A percentile compares a stretch with the other conserved stretches of the same genome.
Conservation (phyloP, 2,888 invertebrate genomes). For the Phorcus lineatus region DNA sequence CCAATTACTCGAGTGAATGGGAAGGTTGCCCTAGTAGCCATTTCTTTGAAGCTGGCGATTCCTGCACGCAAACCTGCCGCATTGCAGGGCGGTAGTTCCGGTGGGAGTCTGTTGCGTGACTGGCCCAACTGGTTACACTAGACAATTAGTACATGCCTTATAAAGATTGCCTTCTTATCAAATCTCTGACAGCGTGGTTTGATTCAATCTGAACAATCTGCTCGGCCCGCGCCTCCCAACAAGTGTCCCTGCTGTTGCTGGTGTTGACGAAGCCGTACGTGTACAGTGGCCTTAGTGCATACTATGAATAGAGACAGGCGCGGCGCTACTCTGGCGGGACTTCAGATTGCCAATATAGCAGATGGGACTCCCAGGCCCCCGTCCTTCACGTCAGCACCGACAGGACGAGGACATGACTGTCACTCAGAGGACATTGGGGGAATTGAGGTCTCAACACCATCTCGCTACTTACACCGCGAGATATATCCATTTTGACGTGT, state of each 20-base stretch:
- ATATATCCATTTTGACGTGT: neutral
- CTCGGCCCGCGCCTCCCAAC: neutral
- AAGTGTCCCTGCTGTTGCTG: conserved; percentile 7
- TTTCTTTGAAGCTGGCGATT: neutral
- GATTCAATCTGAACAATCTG: conserved; percentile 14
- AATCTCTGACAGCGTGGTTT: neutral
- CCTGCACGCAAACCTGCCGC: neutral
- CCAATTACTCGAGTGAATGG: conserved; percentile 10
- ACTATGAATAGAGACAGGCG: neutral
- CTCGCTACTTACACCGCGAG: neutral
- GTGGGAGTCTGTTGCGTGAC: neutral
- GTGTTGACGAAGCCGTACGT: neutral
- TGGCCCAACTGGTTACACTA: neutral
- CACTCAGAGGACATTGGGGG: neutral
- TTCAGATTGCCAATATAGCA: conserved; percentile 4
- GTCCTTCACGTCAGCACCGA: neutral
- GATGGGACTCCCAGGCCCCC: neutral
- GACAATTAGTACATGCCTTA: conserved; percentile 16
- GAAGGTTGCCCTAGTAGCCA: neutral
- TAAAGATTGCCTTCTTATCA: conserved; percentile 20
- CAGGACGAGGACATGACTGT: neutral
- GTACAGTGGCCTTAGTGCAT: neutral
- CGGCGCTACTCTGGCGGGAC: neutral
- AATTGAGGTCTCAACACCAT: neutral
- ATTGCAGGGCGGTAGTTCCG: conserved; percentile 1